Conservation (phyloP, 2,797 vertebrate genomes). For the Bradypodion pumilum region DNA sequence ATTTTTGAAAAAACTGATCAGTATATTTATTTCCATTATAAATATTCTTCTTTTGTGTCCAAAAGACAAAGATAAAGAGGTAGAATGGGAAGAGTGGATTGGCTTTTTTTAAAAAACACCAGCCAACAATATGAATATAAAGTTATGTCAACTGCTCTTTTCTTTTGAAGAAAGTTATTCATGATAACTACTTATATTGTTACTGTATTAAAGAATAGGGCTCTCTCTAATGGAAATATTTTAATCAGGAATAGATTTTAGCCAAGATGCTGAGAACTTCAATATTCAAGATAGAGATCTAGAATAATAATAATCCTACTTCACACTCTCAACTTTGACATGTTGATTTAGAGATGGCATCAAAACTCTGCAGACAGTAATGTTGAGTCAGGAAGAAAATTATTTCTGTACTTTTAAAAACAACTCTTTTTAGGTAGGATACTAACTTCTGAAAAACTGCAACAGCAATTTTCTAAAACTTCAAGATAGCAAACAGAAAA, state of each 20-base stretch:
- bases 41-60: too few relatives aligned
- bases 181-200: background rate
- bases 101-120: background rate
- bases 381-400: conserved; percentile 31
- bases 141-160: background rate
- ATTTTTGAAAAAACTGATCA: background rate
- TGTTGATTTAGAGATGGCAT: conserved; percentile 13
- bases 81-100: too few relatives aligned
- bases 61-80: background rate
- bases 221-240: background rate
- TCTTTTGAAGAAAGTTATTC: background rate
- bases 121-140: background rate
- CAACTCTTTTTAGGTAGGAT: background rate
- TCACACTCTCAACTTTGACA: conserved; percentile 14
- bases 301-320: conserved; percentile 6
- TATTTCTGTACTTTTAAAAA: conserved; percentile 12
- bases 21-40: background rate
- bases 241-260: conserved; percentile 17
- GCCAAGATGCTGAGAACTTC: conserved; percentile 29
- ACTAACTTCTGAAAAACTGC: conserved; percentile 9
- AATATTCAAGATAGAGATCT: conserved; percentile 20
- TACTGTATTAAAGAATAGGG: background rate
- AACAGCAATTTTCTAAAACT: background rate
- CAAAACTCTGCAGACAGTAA: conserved; percentile 31
- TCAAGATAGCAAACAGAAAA: background rate